Percentiles rank a stretch among this genome's conserved stretches.
Conservation (phyloP, 2,888 invertebrate genomes). For the Drosophila mulleri region DNA sequence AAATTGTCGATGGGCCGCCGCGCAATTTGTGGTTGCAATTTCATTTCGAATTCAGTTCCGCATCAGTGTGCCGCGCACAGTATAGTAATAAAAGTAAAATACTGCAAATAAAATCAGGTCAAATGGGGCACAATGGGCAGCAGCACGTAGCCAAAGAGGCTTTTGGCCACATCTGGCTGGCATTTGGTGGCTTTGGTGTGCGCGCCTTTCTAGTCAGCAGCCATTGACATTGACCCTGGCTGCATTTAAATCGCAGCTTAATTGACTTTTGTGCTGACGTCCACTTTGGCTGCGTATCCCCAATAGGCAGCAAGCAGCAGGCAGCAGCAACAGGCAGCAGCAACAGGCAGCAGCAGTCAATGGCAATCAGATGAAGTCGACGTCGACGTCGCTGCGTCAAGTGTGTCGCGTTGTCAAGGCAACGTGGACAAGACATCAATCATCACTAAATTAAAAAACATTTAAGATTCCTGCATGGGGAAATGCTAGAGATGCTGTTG, state of each 20-base stretch:
- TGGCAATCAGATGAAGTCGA: conserved; percentile 23
- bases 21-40: conserved; percentile 79
- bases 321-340: conserved; percentile 5
- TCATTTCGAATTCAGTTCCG: conserved; percentile 77
- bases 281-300: conserved; percentile 58
- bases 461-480: conserved; percentile 74
- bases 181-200: conserved; percentile 31
- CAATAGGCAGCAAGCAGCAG: conserved; percentile 47
- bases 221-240: conserved; percentile 67
- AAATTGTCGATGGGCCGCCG: conserved; percentile 72
- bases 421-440: conserved; percentile 78
- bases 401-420: conserved; percentile 70
- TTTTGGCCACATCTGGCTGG: conserved; percentile 57
- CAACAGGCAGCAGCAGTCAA: neutral
- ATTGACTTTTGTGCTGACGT: conserved; percentile 68
- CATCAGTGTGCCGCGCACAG: conserved; percentile 56
- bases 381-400: conserved; percentile 33
- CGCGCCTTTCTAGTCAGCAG: conserved; percentile 64
- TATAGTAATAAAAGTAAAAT: conserved; percentile 75
- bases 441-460: conserved; percentile 80
- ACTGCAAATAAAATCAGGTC: conserved; percentile 79
- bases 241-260: conserved; percentile 74
- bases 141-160: conserved; percentile 55
- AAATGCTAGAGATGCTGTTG: conserved; percentile 57
- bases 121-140: conserved; percentile 73